Evolutionary conservation across 64 coral and sea anemone genomes (phyloP), one percentile per base, ranked within the genome.

Genomic region (Cladopsammia gracilis): DNA sequence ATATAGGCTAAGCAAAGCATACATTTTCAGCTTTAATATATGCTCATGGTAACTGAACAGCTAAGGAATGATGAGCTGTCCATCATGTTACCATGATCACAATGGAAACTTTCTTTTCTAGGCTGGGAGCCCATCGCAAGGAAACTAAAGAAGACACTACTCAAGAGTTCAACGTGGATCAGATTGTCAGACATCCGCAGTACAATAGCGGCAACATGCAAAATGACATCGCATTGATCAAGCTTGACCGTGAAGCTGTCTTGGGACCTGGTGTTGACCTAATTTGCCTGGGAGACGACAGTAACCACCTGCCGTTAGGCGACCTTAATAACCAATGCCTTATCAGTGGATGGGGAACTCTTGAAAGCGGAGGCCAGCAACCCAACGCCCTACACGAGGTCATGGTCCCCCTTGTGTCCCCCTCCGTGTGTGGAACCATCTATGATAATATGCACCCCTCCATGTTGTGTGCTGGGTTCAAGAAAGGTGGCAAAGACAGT

Each of bases 281-380:
- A 5, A 49, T 83, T 7, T 91, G 89, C 23, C 64, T 91, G 19
- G 75, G 75, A 19, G 89, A 91, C 5, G 19, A 71, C 23, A 11
- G 13, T 0, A 16, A 70, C 20, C 89, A 91, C n/a, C 49, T 56
- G 16, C 89, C 64, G 0, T 6, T 79, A 14, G 78, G 46, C 42
- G 89, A 65, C 22, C 75, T 83, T 25, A 83, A 18, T 42, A 83
- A 83, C 47, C 77, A 83, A 52, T 91, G 89, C 16, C 66, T 69
- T 48, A 91, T 91, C 24, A 91, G 75, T 5, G 89, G 89, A 4
- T 91, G 89, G 89, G 89, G 89, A 19, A 73, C 64, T 34, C 69
- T 75, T 50, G 15, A 52, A 12, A 34, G 15, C 48, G 75, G 71
- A 26, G 72, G 87, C 1, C 3, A 22, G 0, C 64, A 78, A 4